phyloP scores from a whole-genome alignment of 2,113 vertebrate genomes.

The Solea senegalensis region DNA sequence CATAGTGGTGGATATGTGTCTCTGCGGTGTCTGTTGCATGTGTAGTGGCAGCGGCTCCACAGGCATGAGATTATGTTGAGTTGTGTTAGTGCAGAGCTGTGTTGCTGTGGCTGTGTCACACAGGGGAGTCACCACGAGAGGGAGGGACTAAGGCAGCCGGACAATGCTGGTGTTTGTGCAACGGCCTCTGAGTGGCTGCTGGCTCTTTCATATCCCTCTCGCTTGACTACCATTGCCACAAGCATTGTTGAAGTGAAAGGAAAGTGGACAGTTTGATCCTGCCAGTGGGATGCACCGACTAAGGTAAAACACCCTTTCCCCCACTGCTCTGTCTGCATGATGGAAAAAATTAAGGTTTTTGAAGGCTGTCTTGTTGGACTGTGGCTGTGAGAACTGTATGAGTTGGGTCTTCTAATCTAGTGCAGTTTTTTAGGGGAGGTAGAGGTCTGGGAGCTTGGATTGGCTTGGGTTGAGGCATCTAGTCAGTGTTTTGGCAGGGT shows the following conservation, averaged over 20 bases:
- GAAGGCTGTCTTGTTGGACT: conserved; percentile 5
- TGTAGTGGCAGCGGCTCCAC: conserved; percentile 22
- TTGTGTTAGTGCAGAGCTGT: conserved; percentile 68
- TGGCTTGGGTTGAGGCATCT: conserved; percentile 58
- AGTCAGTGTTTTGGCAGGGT: conserved; percentile 80
- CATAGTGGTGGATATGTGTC: conserved; percentile 18
- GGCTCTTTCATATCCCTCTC: conserved; percentile 73
- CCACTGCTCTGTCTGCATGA: conserved; percentile 28
- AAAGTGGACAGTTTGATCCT: conserved; percentile 70
- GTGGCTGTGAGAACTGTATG: conserved; percentile 27
- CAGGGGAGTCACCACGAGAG: conserved; percentile 72
- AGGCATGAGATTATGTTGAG: conserved; percentile 59
- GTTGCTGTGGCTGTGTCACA: conserved; percentile 69
- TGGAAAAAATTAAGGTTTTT: conserved; percentile 14
- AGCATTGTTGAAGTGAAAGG: conserved; percentile 72
- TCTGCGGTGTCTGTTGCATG: conserved; percentile 22
- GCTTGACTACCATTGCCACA: conserved; percentile 74
- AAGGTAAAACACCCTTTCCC: conserved; percentile 68
- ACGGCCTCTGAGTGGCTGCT: conserved; percentile 77
- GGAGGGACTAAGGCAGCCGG: conserved; percentile 78
- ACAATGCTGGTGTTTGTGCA: conserved; percentile 86
- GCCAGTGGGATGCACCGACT: conserved; percentile 63
- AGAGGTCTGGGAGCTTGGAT: conserved; percentile 36
- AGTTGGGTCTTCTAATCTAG: conserved; percentile 19
- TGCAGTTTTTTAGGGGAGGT: conserved; percentile 37